Base-by-base conservation (phyloP, 2,797 vertebrate species). In the Centroberyx gerrardi region DNA sequence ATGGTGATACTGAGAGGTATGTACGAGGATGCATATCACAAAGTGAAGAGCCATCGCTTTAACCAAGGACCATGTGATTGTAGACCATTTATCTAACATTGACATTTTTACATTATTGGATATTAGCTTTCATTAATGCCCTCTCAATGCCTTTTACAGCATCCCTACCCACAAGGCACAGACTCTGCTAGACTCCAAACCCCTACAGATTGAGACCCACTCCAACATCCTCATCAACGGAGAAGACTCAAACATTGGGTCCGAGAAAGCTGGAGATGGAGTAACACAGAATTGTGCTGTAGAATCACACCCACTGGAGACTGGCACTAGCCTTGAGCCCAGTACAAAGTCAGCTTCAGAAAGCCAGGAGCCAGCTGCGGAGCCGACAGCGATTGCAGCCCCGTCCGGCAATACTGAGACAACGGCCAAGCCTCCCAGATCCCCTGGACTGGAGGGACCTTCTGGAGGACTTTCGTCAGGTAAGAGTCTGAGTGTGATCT, bases 1-100 rank as follows among this genome's bases (percentile, higher is more conserved):
- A 86, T 52, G 75, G 31, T 52, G 48, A 54, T n/a, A 13, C 38
- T 10, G 75, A 88, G 33, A 90, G 93, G 94, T 95, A 85, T 18
- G 90, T 86, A 40, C 63, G 70, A n/a, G 9, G 3, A 27, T n/a
- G 40, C 10, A 55, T 27, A 44, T 48, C 17, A 5, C 14, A 42
- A 22, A 62, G 38, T 62, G 4, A 10, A 8, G 42, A 64, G 66
- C 13, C 18, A 14, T 54, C 27, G 14, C 5, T 53, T 65, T 1
- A 38, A 8, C 22, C 6, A 3, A 33, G 12, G 1, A 12, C 2
- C 0, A 17, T 51, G 53, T 28, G 5, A 42, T 64, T 53, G 52
- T 27, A 5, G 27, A 17, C 2, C 33, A 0, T 56, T 0, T 4
- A 31, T 58, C 0, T 48, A 4, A 33, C 48, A 55, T 22, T n/a